Base-by-base conservation (phyloP, 2,888 invertebrate genomes). In the Alentia gelatinosa region DNA sequence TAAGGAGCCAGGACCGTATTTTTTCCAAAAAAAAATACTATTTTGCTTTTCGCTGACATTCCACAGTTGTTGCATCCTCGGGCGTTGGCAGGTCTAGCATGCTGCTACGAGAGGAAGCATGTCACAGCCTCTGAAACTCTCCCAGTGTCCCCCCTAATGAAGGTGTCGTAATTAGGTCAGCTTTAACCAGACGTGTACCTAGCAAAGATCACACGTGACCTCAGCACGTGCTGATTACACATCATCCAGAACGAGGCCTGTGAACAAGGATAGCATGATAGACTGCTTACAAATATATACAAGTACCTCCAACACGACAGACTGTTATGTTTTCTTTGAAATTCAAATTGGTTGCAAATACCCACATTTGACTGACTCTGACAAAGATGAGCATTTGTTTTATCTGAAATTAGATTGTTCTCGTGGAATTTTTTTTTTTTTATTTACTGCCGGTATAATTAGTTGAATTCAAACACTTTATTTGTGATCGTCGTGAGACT, bases 61-160 rank as follows among this genome's bases (percentile, higher is more conserved):
- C 39, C 79, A 79, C 79, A 79, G 79, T 74, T 74, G 74, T 74
- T 79, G 79, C 79, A 79, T 79, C 79, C 5, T 39, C 4, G 39
- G 79, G 79, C 19, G 39, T 79, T 79, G 39, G 15, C 74, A 26
- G 74, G 33, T 74, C 47, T 35, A 79, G 79, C 79, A 79, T 79
- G 79, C 79, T 35, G 79, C 37, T 7, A 5, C 39, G 7, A 39
- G 79, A 79, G 79, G 79, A 68, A 35, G 79, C 79, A 79, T 79
- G 79, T 39, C 39, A 35, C 79, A 7, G 35, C 68, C 68, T 68
- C 68, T 68, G 63, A n/a, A n/a, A n/a, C n/a, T n/a, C 56, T n/a
- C 68, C 68, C 68, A 68, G 30, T 30, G 33, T 30, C 12, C 26
- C 30, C 26, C 68, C 26, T 30, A 39, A n/a, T 79, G n/a, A 79